A percentile compares a stretch with the other conserved stretches of the same genome.
Evolutionary conservation across 2,113 vertebrate genomes (phyloP).

Genomic region (Oriolus oriolus): DNA sequence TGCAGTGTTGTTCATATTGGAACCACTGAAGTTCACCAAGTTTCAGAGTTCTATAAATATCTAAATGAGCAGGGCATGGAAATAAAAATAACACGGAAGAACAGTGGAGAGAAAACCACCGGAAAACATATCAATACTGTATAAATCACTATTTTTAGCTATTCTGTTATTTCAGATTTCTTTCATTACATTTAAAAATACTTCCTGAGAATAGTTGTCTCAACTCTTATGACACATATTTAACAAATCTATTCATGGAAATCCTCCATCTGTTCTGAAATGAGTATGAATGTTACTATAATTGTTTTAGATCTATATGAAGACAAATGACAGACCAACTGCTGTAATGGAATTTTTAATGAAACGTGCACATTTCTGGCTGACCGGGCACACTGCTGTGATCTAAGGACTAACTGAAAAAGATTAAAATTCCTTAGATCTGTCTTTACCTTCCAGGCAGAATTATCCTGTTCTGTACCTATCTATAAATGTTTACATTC

Average conservation of each 20-base stretch:
- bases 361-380: background rate
- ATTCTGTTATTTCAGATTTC: background rate
- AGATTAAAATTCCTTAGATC: background rate
- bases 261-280: background rate
- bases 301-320: background rate
- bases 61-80: background rate
- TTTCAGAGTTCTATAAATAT: background rate
- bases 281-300: background rate
- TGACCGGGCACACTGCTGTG: background rate
- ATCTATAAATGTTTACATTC: background rate
- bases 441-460: background rate
- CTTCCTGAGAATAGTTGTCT: background rate
- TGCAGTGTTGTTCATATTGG: background rate
- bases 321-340: slow-evolving; percentile 12
- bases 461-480: background rate
- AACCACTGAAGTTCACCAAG: background rate
- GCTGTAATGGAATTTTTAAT: slow-evolving; percentile 45
- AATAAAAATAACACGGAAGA: background rate
- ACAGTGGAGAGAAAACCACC: background rate
- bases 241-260: slow-evolving; percentile 14
- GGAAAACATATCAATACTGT: background rate
- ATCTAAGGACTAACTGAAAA: background rate
- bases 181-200: background rate
- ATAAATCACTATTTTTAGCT: background rate
- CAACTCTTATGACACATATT: background rate